Evolutionary conservation across 2,113 vertebrate species (phyloP), one percentile per base, ranked within the genome.

Genomic region (rabbit (Oryctolagus cuniculus)): DNA sequence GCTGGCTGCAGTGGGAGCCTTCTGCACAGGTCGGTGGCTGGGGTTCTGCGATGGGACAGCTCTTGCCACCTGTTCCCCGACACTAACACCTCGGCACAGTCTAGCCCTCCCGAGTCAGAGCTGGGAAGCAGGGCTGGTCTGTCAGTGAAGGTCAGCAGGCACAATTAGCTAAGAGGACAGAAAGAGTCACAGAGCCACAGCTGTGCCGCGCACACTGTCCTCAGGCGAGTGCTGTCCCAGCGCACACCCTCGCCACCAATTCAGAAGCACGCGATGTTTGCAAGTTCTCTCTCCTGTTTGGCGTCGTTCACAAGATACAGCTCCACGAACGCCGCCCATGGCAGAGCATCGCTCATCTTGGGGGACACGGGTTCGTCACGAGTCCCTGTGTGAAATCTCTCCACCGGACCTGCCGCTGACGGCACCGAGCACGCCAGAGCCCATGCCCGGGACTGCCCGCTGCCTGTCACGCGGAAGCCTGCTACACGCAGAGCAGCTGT

Each of bases 161-260:
- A 64, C 31, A 82, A 55, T 22, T 51, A 29, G 13, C 29, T n/a
- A 5, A 3, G 31, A 55, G 66, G 53, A 85, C 61, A 80, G 55
- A 77, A 79, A 51, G 72, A 29, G 31, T 66, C 15, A 64, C 66
- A 70, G 86, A 49, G 38, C 10, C 2, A 24, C 22, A 31, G 11
- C 1, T 24, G 25, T 27, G 17, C 31, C 34, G 12, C 3, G 25
- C n/a, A 69, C 5, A 17, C 5, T 61, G 4, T 24, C n/a, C 13
- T 81, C 53, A 49, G 53, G 84, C 66, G 3, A 38, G 4, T 11
- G 11, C 16, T 44, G 10, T 44, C 17, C 6, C 17, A 9, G 3
- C 1, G 0, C 6, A n/a, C 6, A 38, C 5, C 88, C 91, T 5
- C 1, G 5, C 6, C 31, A 58, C n/a, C 6, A 22, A 64, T 1